Conservation (phyloP, 2,888 invertebrate genomes). For the Limenitis camilla region DNA sequence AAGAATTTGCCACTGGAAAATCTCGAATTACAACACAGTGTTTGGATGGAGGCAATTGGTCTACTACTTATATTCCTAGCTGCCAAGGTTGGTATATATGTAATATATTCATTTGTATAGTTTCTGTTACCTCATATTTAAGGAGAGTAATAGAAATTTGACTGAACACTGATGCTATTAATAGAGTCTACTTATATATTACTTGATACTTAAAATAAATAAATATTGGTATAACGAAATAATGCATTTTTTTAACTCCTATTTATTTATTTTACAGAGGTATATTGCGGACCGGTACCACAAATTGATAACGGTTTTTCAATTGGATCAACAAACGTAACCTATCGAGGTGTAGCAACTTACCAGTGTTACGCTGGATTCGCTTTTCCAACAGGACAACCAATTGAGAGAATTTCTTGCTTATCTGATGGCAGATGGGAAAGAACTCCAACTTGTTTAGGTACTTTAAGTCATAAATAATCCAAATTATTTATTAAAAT, state of each 20-base stretch:
- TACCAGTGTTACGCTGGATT: constrained; percentile 98
- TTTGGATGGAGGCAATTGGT: constrained; percentile 93
- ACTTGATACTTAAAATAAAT: background rate
- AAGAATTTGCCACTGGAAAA: constrained; percentile 94
- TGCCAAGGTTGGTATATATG: constrained; percentile 83
- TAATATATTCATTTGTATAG: constrained; percentile 23
- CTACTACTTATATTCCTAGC: constrained; percentile 90
- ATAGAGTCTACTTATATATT: too few relatives aligned
- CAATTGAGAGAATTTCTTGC: constrained; percentile 92
- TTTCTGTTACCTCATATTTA: background rate
- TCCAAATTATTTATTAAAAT: too few relatives aligned
- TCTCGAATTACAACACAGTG: constrained; percentile 89
- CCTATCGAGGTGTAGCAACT: constrained; percentile 92
- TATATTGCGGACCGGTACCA: constrained; percentile 97
- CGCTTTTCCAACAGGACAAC: constrained; percentile 90
- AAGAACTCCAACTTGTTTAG: constrained; percentile 90
- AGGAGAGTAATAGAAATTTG: too few relatives aligned
- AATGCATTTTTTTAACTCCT: background rate
- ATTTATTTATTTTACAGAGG: constrained; percentile 72
- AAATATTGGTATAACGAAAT: background rate
- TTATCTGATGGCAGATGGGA: constrained; percentile 94
- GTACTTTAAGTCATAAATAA: constrained; percentile 48
- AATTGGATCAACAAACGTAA: constrained; percentile 95
- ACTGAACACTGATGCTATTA: too few relatives aligned
- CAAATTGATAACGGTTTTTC: constrained; percentile 99